phyloP scores from a whole-genome alignment of 1,140 invertebrate genomes.

The Heterodera schachtii region DNA sequence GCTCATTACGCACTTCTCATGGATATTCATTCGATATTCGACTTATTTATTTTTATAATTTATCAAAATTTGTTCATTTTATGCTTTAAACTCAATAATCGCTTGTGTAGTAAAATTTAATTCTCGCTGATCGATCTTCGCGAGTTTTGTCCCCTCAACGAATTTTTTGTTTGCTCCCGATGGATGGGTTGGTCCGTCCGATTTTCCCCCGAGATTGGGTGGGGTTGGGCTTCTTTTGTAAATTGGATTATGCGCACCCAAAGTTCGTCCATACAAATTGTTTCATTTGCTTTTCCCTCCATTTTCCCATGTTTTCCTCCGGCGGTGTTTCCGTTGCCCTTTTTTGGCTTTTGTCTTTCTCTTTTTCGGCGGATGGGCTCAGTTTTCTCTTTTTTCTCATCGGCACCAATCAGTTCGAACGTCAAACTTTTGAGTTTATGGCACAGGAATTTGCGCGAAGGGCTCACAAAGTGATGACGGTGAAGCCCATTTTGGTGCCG shows the following conservation, averaged over 20 bases:
- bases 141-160: background rate
- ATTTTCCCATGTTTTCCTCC: background rate
- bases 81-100: too few species aligned
- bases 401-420: constrained; percentile 63
- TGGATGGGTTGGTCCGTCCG: background rate
- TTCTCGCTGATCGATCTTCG: background rate
- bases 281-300: background rate
- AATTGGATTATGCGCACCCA: too few species aligned
- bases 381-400: constrained; percentile 62
- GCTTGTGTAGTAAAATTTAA: background rate
- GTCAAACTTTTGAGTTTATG: constrained; percentile 58
- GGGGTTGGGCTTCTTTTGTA: too few species aligned
- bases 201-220: background rate
- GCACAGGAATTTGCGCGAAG: constrained; percentile 63
- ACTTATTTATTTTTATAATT: too few species aligned
- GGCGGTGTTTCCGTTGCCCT: background rate
- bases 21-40: too few species aligned
- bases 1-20: too few species aligned
- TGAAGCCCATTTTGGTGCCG: constrained; percentile 65
- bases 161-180: background rate
- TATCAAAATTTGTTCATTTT: too few species aligned
- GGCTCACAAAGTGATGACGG: constrained; percentile 60
- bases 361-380: constrained; percentile 21
- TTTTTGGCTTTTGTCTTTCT: background rate
- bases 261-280: too few species aligned